These are phyloP conservation scores for Athalia cordata DNA, from an alignment of 2,888 invertebrate species.

Conservation along the genomic window DNA sequence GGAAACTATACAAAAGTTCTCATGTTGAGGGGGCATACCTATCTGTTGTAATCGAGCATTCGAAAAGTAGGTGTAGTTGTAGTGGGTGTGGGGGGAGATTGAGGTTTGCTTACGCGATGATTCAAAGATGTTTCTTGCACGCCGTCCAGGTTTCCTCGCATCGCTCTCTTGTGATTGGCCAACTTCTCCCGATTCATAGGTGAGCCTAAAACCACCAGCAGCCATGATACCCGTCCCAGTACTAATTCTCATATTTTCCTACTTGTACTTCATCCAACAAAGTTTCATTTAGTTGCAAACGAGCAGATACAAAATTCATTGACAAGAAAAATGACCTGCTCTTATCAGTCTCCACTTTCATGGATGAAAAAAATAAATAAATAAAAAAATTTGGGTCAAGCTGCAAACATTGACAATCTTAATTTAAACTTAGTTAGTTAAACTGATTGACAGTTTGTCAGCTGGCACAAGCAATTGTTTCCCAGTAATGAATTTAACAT, in stretches of 20 bases:
- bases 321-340: neutral
- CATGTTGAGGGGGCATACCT: constrained; percentile 56
- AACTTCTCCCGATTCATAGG: constrained; percentile 89
- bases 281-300: constrained; percentile 52
- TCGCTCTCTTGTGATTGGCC: constrained; percentile 83
- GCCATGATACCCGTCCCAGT: constrained; percentile 33
- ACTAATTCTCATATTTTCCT: constrained; percentile 5
- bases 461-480: constrained; percentile 7
- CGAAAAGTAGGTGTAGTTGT: constrained; percentile 70
- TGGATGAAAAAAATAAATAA: neutral
- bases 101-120: constrained; percentile 79
- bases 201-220: constrained; percentile 78
- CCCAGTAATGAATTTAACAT: constrained; percentile 1
- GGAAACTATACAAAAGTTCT: constrained; percentile 1
- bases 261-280: constrained; percentile 69
- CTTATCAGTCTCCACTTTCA: neutral
- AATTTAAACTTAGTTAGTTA: neutral
- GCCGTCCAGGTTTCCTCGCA: constrained; percentile 79
- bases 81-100: constrained; percentile 69
- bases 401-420: neutral
- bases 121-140: constrained; percentile 87
- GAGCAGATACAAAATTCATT: neutral
- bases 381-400: neutral
- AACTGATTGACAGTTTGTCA: neutral
- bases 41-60: constrained; percentile 69